These are phyloP conservation scores for Pocillopora verrucosa DNA, from an alignment of 64 coral and sea anemone species.

Conservation along the genomic window DNA sequence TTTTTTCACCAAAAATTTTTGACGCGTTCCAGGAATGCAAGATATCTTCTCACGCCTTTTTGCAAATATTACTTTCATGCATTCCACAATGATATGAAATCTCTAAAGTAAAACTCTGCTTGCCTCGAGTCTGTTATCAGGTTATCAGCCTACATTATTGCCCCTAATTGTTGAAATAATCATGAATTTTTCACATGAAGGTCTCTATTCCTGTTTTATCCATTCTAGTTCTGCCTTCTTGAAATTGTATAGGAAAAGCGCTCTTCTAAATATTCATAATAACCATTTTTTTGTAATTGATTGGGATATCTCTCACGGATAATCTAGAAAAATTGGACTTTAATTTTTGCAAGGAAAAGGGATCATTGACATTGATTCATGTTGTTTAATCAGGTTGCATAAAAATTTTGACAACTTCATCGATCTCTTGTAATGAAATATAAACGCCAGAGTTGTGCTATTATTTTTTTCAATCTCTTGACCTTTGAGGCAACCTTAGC, in stretches of 20 bases:
- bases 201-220: not conserved
- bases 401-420: constrained; percentile 1
- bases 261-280: too few relatives aligned
- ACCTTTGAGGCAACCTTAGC: constrained; percentile 4
- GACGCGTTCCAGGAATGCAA: constrained; percentile 1
- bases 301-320: too few relatives aligned
- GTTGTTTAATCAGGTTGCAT: not conserved
- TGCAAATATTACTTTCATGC: not conserved
- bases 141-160: not conserved
- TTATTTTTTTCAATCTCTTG: not conserved
- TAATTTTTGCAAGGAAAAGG: too few relatives aligned
- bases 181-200: not conserved
- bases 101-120: not conserved
- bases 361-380: too few relatives aligned
- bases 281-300: not conserved
- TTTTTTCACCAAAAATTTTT: not conserved
- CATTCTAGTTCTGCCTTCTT: not conserved
- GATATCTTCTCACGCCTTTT: not conserved
- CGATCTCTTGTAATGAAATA: not conserved
- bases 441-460: not conserved
- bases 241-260: not conserved
- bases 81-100: constrained; percentile 12
- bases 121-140: not conserved
- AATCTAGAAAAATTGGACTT: too few relatives aligned
- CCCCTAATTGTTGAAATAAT: not conserved